A percentile compares a stretch with the other conserved stretches of the same genome.
Evolutionary conservation across 2,113 vertebrate genomes (phyloP).

Genomic region (Motacilla alba): DNA sequence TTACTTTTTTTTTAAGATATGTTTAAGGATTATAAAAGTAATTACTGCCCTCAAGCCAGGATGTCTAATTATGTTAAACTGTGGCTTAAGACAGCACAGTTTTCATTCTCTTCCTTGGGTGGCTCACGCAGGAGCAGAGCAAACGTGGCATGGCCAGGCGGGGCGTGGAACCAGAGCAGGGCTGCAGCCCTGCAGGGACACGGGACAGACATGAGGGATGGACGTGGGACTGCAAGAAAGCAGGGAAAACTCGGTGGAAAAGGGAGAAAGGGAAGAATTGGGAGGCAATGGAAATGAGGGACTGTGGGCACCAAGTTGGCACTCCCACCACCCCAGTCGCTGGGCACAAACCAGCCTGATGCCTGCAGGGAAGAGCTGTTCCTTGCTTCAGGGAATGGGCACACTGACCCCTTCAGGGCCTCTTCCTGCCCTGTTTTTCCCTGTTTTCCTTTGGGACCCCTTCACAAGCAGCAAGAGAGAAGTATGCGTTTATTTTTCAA

Average conservation of each 20-base stretch:
- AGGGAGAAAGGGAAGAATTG: neutral
- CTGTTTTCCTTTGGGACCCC: slow-evolving; percentile 49
- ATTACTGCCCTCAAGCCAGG: slow-evolving; percentile 66
- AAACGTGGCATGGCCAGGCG: neutral
- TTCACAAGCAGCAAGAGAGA: slow-evolving; percentile 43
- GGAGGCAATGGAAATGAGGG: neutral
- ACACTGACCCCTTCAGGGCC: neutral
- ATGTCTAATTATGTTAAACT: slow-evolving; percentile 66
- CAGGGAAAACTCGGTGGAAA: rapidly evolving
- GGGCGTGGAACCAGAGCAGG: rapidly evolving
- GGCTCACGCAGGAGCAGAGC: neutral
- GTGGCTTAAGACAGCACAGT: slow-evolving; percentile 43
- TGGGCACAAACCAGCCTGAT: neutral
- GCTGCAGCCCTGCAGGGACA: neutral
- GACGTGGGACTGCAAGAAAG: neutral
- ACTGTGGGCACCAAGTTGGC: rapidly evolving
- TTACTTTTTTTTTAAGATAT: slow-evolving; percentile 47
- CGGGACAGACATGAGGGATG: rapidly evolving
- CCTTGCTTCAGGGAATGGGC: neutral
- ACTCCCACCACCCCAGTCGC: neutral
- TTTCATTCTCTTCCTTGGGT: slow-evolving; percentile 16
- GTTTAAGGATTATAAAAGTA: slow-evolving; percentile 68
- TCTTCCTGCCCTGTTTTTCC: slow-evolving; percentile 50
- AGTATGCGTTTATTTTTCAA: slow-evolving; percentile 64
- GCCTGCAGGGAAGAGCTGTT: neutral